Conservation (phyloP, 2,888 invertebrate genomes). For the Lycia hirtaria region DNA sequence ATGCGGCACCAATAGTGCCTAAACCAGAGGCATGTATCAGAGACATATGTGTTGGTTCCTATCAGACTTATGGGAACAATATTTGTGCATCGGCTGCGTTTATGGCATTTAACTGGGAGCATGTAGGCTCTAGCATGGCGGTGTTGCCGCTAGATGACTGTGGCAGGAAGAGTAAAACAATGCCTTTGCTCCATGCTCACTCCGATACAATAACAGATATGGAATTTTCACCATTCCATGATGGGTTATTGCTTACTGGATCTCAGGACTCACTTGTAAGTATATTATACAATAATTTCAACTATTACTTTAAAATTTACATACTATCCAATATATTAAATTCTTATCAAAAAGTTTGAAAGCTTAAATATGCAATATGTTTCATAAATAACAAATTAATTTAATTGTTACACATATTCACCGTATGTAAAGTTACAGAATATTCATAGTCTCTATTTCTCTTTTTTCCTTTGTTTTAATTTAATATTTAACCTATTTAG, state of each 20-base stretch:
- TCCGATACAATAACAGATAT: constrained; percentile 97
- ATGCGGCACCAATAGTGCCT: constrained; percentile 97
- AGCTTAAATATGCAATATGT: no score
- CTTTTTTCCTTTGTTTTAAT: no score
- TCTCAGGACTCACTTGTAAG: constrained; percentile 93
- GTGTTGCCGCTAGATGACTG: constrained; percentile 94
- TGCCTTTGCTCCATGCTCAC: constrained; percentile 94
- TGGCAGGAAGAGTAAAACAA: constrained; percentile 94
- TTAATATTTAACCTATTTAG: no score
- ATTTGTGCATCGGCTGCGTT: constrained; percentile 96
- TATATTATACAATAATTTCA: constrained; percentile 21
- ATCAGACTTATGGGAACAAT: constrained; percentile 97
- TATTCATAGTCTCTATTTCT: no score
- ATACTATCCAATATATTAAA: no score
- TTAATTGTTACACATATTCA: no score
- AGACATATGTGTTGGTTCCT: constrained; percentile 96
- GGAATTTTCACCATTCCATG: constrained; percentile 98
- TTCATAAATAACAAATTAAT: no score
- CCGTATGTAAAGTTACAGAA: no score
- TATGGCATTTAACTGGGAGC: constrained; percentile 98
- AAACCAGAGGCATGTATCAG: constrained; percentile 96
- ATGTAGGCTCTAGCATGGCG: constrained; percentile 95
- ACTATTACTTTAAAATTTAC: not conserved
- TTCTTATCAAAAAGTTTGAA: no score
- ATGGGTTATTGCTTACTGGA: constrained; percentile 95